Conservation (phyloP, 2,888 invertebrate genomes). For the Synanthedon myopaeformis region DNA sequence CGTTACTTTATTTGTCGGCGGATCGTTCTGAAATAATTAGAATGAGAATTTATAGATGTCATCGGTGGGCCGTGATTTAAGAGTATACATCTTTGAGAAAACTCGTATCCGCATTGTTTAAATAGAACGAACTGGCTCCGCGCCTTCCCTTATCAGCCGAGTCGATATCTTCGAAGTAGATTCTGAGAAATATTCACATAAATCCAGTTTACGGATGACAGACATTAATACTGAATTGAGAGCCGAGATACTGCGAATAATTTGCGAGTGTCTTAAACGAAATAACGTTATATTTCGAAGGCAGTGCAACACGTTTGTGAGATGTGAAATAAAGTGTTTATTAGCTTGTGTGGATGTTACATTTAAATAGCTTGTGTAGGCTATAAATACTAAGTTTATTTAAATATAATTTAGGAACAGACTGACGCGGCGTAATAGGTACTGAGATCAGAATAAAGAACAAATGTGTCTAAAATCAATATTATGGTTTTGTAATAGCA, state of each 20-base stretch:
- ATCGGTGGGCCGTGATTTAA: slow-evolving; percentile 46
- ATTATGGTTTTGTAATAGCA: too few relatives aligned
- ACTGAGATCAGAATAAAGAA: too few relatives aligned
- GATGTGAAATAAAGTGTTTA: too few relatives aligned
- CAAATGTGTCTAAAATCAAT: too few relatives aligned
- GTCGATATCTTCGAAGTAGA: slow-evolving; percentile 14
- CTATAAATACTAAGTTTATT: too few relatives aligned
- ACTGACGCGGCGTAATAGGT: too few relatives aligned
- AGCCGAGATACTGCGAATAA: neutral
- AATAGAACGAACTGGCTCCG: slow-evolving; percentile 21
- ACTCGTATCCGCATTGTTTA: slow-evolving; percentile 35
- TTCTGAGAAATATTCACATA: slow-evolving; percentile 5
- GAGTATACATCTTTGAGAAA: slow-evolving; percentile 14
- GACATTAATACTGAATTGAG: neutral
- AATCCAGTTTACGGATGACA: slow-evolving; percentile 1
- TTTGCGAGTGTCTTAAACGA: neutral
- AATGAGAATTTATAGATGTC: slow-evolving; percentile 61
- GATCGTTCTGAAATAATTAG: slow-evolving; percentile 58
- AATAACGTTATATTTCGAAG: neutral
- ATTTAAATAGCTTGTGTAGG: too few relatives aligned
- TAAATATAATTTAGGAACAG: too few relatives aligned
- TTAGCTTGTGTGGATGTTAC: too few relatives aligned
- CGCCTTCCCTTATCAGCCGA: slow-evolving; percentile 17
- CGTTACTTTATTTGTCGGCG: slow-evolving; percentile 55
- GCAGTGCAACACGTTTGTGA: too few relatives aligned